Evolutionary conservation across 2,888 invertebrate genomes (phyloP).

Genomic region (Rhimphoctona megacephalus): DNA sequence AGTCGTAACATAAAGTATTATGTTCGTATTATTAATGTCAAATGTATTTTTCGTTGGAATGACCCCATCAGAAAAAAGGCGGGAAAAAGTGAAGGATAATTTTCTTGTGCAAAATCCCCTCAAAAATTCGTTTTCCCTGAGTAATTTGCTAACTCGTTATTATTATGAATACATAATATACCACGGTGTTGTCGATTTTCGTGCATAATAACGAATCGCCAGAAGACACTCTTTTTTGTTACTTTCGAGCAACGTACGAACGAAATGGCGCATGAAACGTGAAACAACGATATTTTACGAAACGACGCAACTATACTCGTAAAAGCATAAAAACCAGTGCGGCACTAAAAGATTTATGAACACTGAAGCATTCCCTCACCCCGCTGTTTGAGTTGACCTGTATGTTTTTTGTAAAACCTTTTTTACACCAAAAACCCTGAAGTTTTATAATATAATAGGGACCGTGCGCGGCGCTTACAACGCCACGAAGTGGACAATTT

Average conservation of each 20-base stretch:
- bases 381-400: constrained; percentile 12
- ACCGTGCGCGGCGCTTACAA: no score
- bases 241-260: constrained; percentile 14
- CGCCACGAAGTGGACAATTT: no score
- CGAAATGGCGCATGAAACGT: constrained; percentile 8
- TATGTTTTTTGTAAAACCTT: not conserved
- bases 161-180: constrained; percentile 2
- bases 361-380: constrained; percentile 7
- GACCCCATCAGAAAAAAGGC: not conserved
- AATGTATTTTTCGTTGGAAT: not conserved
- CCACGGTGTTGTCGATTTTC: not conserved
- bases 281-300: constrained; percentile 35
- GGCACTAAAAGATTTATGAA: constrained; percentile 35
- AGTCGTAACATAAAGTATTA: not conserved
- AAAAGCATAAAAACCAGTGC: constrained; percentile 30
- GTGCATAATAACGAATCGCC: constrained; percentile 2
- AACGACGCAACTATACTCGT: constrained; percentile 35
- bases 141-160: constrained; percentile 1
- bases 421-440: not conserved
- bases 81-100: not conserved
- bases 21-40: not conserved
- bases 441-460: constrained; percentile 6
- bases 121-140: not conserved
- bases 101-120: not conserved
- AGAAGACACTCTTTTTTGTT: constrained; percentile 28